Evolutionary conservation across 2,888 invertebrate species (phyloP).

Genomic region (Cerastis rubricosa): DNA sequence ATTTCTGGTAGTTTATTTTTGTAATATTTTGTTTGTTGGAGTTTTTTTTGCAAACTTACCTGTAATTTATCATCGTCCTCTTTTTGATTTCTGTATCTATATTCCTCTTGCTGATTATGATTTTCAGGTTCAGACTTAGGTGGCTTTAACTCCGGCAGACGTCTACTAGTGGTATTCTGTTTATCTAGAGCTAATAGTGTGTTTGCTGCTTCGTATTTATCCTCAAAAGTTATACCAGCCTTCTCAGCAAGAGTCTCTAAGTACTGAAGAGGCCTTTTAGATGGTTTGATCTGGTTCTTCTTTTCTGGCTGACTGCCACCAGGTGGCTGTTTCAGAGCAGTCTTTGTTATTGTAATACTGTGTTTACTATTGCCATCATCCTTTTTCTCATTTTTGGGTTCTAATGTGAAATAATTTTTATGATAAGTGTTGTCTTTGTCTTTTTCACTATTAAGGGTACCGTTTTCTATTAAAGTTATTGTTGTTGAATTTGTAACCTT

Average conservation of each 20-base stretch:
- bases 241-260: slow-evolving; percentile 94
- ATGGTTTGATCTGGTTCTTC: slow-evolving; percentile 78
- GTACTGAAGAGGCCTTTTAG: slow-evolving; percentile 91
- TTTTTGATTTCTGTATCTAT: slow-evolving; percentile 85
- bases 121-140: slow-evolving; percentile 84
- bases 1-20: not conserved
- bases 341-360: slow-evolving; percentile 88
- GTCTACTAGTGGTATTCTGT: slow-evolving; percentile 88
- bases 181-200: slow-evolving; percentile 92
- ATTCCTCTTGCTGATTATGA: slow-evolving; percentile 82
- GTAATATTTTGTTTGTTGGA: not conserved
- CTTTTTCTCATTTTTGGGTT: slow-evolving; percentile 87
- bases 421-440: slow-evolving; percentile 84
- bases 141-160: slow-evolving; percentile 84
- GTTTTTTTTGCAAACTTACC: slow-evolving; percentile 66
- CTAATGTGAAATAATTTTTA: slow-evolving; percentile 86
- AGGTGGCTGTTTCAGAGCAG: slow-evolving; percentile 83
- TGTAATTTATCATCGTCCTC: slow-evolving; percentile 88
- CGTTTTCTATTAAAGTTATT: slow-evolving; percentile 86
- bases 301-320: slow-evolving; percentile 79
- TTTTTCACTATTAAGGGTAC: slow-evolving; percentile 81
- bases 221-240: slow-evolving; percentile 94
- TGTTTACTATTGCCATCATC: slow-evolving; percentile 89
- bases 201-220: slow-evolving; percentile 93
- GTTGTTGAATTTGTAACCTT: slow-evolving; percentile 88